Conservation (phyloP, 2,888 invertebrate genomes). For the Merodon equestris region DNA sequence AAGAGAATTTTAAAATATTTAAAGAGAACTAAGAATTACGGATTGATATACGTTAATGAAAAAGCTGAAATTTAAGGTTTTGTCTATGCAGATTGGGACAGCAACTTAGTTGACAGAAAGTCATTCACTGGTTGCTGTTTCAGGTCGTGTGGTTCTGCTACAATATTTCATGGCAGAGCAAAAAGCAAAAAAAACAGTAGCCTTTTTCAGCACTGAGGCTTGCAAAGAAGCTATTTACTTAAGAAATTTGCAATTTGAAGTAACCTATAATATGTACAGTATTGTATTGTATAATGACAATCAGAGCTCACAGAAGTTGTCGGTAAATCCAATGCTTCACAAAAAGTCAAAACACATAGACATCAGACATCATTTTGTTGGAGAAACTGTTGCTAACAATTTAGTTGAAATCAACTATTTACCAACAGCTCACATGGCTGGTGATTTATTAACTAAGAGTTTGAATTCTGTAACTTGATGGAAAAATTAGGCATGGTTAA, state of each 20-base stretch:
- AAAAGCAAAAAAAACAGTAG: conserved; percentile 7
- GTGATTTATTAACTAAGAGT: conserved; percentile 9
- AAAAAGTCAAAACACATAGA: conserved; percentile 2
- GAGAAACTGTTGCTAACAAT: conserved; percentile 5
- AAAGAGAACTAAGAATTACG: conserved; percentile 6
- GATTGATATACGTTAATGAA: conserved; percentile 10
- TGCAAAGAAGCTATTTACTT: conserved; percentile 4
- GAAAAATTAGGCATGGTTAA: conserved; percentile 7
- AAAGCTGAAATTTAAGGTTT: conserved; percentile 6
- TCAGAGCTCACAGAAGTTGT: conserved; percentile 9
- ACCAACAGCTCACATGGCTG: neutral
- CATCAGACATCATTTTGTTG: conserved; percentile 5
- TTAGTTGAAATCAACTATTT: conserved; percentile 1
- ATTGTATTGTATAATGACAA: conserved; percentile 4
- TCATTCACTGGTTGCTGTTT: conserved; percentile 14
- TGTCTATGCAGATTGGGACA: conserved; percentile 17
- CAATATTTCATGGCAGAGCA: conserved; percentile 13
- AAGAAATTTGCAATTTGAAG: neutral
- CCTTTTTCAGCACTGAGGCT: conserved; percentile 11
- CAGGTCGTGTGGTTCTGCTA: neutral
- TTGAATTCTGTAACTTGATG: conserved; percentile 3
- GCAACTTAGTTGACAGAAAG: conserved; percentile 11
- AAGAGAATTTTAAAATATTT: conserved; percentile 16
- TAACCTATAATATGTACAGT: neutral
- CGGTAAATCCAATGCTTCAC: conserved; percentile 3